Conservation (phyloP, 2,113 vertebrate genomes). For the Leptosomus discolor region DNA sequence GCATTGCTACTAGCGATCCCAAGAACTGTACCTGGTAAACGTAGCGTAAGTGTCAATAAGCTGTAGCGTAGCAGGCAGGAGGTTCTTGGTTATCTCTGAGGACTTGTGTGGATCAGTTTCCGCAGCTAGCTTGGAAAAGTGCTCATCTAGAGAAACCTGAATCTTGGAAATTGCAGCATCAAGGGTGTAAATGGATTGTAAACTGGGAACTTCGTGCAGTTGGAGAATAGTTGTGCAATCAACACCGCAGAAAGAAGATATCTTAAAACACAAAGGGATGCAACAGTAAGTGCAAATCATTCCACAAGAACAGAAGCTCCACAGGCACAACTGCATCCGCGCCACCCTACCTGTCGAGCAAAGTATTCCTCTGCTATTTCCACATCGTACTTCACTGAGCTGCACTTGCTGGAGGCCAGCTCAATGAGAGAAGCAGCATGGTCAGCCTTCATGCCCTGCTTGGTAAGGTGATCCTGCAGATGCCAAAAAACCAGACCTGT, state of each 20-base stretch:
- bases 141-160: conserved; percentile 94
- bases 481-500: background rate
- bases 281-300: background rate
- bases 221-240: conserved; percentile 87
- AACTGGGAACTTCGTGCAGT: conserved; percentile 89
- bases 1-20: background rate
- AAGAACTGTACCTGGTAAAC: conserved; percentile 81
- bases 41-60: conserved; percentile 92
- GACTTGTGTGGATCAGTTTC: conserved; percentile 89
- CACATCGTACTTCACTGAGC: conserved; percentile 91
- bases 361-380: conserved; percentile 98
- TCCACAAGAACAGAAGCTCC: background rate
- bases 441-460: conserved; percentile 94
- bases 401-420: conserved; percentile 85
- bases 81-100: conserved; percentile 93
- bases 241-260: conserved; percentile 90
- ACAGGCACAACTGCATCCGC: accelerated
- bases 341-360: conserved; percentile 84
- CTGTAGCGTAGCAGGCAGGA: conserved; percentile 91
- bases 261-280: conserved; percentile 74
- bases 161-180: conserved; percentile 97
- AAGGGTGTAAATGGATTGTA: conserved; percentile 94
- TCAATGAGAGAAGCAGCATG: conserved; percentile 87
- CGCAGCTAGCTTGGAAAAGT: conserved; percentile 92
- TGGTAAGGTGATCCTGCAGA: conserved; percentile 87